These are phyloP conservation scores for Forbesichthys agassizii DNA, from an alignment of 2,113 vertebrate species.

Conservation along the genomic window DNA sequence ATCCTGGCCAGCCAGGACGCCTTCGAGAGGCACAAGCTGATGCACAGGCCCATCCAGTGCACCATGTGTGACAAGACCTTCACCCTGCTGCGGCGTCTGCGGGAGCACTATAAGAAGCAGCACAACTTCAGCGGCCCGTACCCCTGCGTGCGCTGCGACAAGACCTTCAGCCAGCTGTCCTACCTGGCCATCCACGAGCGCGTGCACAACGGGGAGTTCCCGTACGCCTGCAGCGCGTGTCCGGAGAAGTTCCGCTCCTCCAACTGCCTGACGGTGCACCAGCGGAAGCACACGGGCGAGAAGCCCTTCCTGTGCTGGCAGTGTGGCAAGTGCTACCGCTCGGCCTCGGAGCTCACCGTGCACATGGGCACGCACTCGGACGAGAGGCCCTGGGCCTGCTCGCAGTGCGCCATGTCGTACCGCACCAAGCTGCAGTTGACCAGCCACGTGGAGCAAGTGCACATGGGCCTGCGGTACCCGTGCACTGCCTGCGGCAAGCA, in stretches of 20 bases:
- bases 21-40: constrained; percentile 70
- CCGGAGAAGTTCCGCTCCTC: constrained; percentile 69
- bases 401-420: constrained; percentile 62
- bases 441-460: constrained; percentile 70
- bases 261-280: constrained; percentile 71
- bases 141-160: constrained; percentile 61
- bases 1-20: constrained; percentile 61
- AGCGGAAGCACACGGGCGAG: constrained; percentile 72
- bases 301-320: constrained; percentile 76
- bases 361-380: constrained; percentile 75
- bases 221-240: constrained; percentile 59
- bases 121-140: constrained; percentile 67
- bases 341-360: constrained; percentile 68
- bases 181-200: constrained; percentile 73
- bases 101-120: constrained; percentile 73
- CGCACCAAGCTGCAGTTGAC: constrained; percentile 73
- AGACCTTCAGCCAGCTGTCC: constrained; percentile 68
- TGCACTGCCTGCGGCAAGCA: constrained; percentile 70
- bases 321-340: constrained; percentile 73
- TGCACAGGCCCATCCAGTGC: constrained; percentile 71
- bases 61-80: constrained; percentile 72
- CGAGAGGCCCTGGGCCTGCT: constrained; percentile 63
- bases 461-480: constrained; percentile 71
- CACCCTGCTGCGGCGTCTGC: constrained; percentile 62
- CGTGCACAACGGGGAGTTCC: constrained; percentile 73